Conservation (phyloP, 2,113 vertebrate species). For the Rhinolophus ferrumequinum region DNA sequence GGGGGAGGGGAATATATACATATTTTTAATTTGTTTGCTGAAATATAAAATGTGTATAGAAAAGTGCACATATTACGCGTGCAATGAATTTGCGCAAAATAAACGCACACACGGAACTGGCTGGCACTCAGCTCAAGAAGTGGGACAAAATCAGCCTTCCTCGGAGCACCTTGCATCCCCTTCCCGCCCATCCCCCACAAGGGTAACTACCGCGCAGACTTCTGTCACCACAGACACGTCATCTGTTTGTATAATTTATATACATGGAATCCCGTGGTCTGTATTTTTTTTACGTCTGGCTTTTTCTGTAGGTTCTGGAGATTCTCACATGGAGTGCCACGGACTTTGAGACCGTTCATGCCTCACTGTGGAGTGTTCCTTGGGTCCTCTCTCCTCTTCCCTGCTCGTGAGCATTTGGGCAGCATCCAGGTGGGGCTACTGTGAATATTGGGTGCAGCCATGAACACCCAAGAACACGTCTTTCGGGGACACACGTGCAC, state of each 20-base stretch:
- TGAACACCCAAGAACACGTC: accelerated
- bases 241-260: neutral
- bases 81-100: neutral
- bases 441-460: accelerated
- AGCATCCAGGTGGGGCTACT: accelerated
- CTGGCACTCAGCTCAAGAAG: neutral
- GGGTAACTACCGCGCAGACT: neutral
- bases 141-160: no score
- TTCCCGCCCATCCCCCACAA: accelerated
- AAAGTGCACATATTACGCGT: neutral
- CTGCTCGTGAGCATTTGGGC: accelerated
- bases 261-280: neutral
- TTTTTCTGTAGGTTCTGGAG: neutral
- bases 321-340: accelerated
- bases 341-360: accelerated
- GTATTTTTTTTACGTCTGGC: neutral
- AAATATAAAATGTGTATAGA: neutral
- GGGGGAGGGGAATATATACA: accelerated
- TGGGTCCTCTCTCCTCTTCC: neutral
- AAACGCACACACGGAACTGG: neutral
- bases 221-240: neutral
- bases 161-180: neutral
- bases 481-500: accelerated
- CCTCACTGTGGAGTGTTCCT: accelerated
- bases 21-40: neutral